These are phyloP conservation scores for Lasioglossum marginatum DNA, from an alignment of 2,888 invertebrate genomes.

Conservation along the genomic window DNA sequence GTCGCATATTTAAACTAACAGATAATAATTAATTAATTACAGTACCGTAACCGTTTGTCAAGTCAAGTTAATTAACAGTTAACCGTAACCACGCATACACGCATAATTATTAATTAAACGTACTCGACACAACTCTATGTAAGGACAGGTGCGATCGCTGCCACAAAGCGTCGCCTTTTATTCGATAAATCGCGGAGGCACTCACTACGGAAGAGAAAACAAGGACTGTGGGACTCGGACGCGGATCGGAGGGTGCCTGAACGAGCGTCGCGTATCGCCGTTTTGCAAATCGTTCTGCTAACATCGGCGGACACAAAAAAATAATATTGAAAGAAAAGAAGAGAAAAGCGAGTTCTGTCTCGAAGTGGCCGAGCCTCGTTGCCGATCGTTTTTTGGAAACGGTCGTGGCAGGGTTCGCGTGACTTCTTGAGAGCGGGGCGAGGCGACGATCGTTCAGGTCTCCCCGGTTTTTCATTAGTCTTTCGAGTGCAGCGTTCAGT, in stretches of 20 bases:
- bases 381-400: not conserved
- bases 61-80: slow-evolving; percentile 78
- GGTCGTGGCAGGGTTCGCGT: slow-evolving; percentile 8
- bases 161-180: slow-evolving; percentile 68
- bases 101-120: slow-evolving; percentile 79
- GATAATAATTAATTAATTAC: slow-evolving; percentile 82
- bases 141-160: slow-evolving; percentile 68
- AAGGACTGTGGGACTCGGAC: slow-evolving; percentile 81
- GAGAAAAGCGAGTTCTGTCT: not conserved
- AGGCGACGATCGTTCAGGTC: slow-evolving; percentile 72
- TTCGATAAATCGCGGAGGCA: slow-evolving; percentile 83
- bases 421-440: slow-evolving; percentile 4
- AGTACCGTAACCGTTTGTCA: slow-evolving; percentile 79
- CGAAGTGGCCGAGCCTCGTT: not conserved
- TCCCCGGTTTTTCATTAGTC: slow-evolving; percentile 79
- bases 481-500: slow-evolving; percentile 83
- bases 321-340: not conserved
- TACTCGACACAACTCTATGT: slow-evolving; percentile 70
- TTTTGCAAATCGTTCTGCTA: not conserved
- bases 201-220: slow-evolving; percentile 79
- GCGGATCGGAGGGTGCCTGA: slow-evolving; percentile 81
- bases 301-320: not conserved
- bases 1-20: slow-evolving; percentile 81
- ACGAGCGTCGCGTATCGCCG: slow-evolving; percentile 56
- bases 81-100: slow-evolving; percentile 74